Base-by-base conservation (phyloP, 2,113 vertebrate genomes). In the Ondatra zibethicus region DNA sequence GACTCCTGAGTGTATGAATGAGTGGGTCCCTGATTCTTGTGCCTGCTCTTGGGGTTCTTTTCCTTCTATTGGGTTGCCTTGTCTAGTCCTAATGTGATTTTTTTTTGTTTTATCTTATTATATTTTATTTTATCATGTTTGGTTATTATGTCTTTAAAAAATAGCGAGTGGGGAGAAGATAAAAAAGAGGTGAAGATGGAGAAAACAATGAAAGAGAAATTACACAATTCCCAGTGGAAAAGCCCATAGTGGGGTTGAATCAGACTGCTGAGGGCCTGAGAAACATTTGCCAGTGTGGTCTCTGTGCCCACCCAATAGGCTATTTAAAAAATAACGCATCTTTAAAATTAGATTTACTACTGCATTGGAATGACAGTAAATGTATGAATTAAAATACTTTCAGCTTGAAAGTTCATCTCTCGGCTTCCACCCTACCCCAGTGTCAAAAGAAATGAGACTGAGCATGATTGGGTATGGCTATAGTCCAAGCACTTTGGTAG, bases 331-430 rank as follows among this genome's bases (percentile, higher is more conserved):
- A 25, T 33, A 89, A 75, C 4, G 5, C 19, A 70, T 25, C 14
- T 61, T 90, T 73, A 84, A 92, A 91, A 77, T 86, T 91, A 63
- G 19, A 76, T 80, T 92, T 93, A 78, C 55, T 70, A 50, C 12
- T 42, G 45, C 58, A 19, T 61, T 70, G 58, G 72, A 86, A 92
- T 93, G 66, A 87, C 65, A 2, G 39, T 72, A 2, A 77, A 25
- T 77, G n/a, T n/a, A 65, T 36, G 16, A 66, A 50, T 92, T 73
- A 92, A 88, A 80, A 47, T 70, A 58, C 89, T 94, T 91, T 89
- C 45, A 73, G 77, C 19, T 61, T 65, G 33, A 80, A 81, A 80
- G n/a, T 31, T 85, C 21, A n/a, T 19, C 8, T 70, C 70, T 81
- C 42, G 23, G 13, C 55, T 82, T 25, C 36, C 55, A 3, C 52